Evolutionary conservation across 2,113 vertebrate species (phyloP).

Genomic region (Brienomyrus longianalis): DNA sequence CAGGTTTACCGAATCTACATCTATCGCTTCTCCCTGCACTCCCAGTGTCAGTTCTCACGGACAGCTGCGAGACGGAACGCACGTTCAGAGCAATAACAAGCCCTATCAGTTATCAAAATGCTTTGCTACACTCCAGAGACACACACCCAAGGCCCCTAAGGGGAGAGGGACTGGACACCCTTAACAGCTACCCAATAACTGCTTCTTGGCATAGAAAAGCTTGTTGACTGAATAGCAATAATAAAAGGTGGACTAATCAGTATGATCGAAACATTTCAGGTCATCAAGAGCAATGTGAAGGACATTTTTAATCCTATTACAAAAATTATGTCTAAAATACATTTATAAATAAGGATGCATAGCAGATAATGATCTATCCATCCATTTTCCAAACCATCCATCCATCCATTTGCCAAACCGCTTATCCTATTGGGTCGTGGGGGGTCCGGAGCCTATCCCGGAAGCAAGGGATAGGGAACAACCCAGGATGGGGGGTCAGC

Average conservation of each 20-base stretch:
- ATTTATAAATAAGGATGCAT: not conserved
- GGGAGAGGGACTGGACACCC: not conserved
- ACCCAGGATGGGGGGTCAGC: too few relatives aligned
- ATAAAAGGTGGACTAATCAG: slow-evolving; percentile 1
- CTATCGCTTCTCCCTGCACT: not conserved
- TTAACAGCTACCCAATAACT: not conserved
- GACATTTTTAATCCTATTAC: not conserved
- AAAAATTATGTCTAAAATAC: not conserved
- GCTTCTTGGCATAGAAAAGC: not conserved
- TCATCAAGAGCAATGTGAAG: not conserved
- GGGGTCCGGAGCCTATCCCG: too few relatives aligned
- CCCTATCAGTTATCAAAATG: not conserved
- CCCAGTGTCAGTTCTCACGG: not conserved
- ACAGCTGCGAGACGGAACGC: not conserved
- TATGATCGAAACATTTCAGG: not conserved
- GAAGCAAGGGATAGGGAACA: too few relatives aligned
- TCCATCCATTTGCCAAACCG: too few relatives aligned
- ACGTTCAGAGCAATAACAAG: not conserved
- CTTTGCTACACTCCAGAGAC: not conserved
- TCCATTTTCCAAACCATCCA: too few relatives aligned
- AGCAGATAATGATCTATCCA: not conserved
- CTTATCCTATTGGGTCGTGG: too few relatives aligned
- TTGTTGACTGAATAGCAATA: not conserved
- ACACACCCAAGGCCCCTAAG: too few relatives aligned
- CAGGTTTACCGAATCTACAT: not conserved